Conservation (phyloP, 2,888 invertebrate species). For the Peribatodes rhomboidaria region DNA sequence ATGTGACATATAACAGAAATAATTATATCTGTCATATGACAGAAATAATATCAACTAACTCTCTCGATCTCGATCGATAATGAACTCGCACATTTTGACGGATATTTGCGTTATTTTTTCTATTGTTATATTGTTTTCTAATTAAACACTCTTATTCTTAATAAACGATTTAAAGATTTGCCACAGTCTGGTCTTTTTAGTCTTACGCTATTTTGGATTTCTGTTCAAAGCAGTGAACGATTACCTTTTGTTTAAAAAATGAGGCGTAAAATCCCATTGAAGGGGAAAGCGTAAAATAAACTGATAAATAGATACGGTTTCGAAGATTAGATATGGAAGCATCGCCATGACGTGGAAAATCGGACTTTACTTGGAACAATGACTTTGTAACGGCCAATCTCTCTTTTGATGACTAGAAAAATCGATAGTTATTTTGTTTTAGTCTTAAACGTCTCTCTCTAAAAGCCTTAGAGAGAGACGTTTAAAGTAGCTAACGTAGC, state of each 20-base stretch:
- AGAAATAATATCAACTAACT: too few species aligned
- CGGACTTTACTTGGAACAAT: conserved; percentile 26
- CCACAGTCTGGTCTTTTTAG: too few species aligned
- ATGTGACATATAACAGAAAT: too few species aligned
- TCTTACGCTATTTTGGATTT: background rate
- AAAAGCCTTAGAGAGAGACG: too few species aligned
- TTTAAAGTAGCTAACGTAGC: background rate
- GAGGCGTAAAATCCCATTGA: conserved; percentile 30
- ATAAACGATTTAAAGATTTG: too few species aligned
- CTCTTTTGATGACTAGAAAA: background rate
- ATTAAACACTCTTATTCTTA: too few species aligned
- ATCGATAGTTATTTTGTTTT: conserved; percentile 9
- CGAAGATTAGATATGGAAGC: conserved; percentile 31
- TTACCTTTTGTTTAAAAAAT: conserved; percentile 16
- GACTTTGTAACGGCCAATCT: conserved; percentile 12
- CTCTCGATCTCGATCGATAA: too few species aligned
- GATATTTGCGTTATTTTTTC: too few species aligned
- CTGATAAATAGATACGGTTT: conserved; percentile 32
- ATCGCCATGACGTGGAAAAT: conserved; percentile 35
- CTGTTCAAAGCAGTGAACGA: conserved; percentile 16
- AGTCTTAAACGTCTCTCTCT: too few species aligned
- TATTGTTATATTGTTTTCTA: too few species aligned
- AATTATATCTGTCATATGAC: too few species aligned
- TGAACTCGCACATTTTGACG: too few species aligned
- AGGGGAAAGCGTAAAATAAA: conserved; percentile 34